phyloP scores from a whole-genome alignment of 2,888 invertebrate genomes.

The Rhorus exstirpatorius region DNA sequence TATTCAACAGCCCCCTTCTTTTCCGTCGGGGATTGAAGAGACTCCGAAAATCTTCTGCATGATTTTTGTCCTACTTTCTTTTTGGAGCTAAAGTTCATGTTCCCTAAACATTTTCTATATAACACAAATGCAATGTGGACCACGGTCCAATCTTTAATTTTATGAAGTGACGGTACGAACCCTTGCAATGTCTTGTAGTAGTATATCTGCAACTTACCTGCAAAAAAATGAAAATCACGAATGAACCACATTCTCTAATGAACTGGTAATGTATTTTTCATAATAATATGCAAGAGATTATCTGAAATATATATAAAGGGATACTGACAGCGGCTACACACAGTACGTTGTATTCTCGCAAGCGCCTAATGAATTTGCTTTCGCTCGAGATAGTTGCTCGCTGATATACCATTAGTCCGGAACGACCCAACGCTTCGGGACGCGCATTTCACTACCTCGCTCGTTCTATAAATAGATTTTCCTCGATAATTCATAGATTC shows the following conservation, averaged over 20 bases:
- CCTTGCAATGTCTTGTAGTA: neutral
- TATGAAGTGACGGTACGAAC: conserved; percentile 13
- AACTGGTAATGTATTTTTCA: conserved; percentile 39
- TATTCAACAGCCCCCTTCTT: too few species aligned
- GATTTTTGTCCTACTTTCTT: too few species aligned
- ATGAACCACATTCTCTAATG: conserved; percentile 36
- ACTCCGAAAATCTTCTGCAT: too few species aligned
- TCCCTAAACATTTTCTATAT: too few species aligned
- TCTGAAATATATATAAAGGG: neutral
- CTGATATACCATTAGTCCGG: conserved; percentile 18
- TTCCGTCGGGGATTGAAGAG: too few species aligned
- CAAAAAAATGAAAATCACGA: conserved; percentile 53
- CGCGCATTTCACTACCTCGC: conserved; percentile 14
- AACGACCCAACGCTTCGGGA: conserved; percentile 32
- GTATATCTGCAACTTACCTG: conserved; percentile 61
- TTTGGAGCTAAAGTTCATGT: too few species aligned
- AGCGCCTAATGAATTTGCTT: conserved; percentile 62
- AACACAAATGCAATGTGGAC: too few species aligned
- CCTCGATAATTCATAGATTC: conserved; percentile 68
- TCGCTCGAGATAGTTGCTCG: conserved; percentile 26
- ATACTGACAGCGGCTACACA: neutral
- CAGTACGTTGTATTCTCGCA: conserved; percentile 7
- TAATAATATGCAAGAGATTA: neutral
- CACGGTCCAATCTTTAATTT: too few species aligned
- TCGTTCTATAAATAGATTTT: conserved; percentile 37